Evolutionary conservation across 2,113 vertebrate species (phyloP), one percentile per base, ranked within the genome.

Genomic region (Dunckerocampus dactyliophorus): DNA sequence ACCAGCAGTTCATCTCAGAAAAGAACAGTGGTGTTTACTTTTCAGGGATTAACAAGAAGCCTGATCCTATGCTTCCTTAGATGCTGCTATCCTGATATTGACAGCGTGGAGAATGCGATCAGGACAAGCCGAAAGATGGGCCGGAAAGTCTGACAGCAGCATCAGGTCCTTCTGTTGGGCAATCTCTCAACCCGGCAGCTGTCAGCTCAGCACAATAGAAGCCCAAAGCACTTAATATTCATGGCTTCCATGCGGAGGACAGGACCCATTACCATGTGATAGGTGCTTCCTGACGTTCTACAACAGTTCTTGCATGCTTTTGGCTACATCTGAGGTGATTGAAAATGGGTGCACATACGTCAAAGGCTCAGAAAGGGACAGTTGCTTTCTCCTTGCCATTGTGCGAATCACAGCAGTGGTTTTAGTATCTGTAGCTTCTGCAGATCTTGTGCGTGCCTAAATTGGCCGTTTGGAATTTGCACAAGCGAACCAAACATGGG

Each of bases 151-250:
- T 72, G 82, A 82, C 74, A 54, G 77, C 61, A 20, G 51, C 64
- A 54, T 80, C 76, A 52, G 56, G 77, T 71, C 74, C 64, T 24
- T 62, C 59, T 79, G 66, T 55, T 68, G 8, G 19, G 62, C 76
- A 74, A 79, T 85, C 74, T 80, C 74, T 80, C 75, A 61, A 46
- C 82, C 72, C 65, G 65, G 81, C 63, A 65, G 71, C 61, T 79
- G 81, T 83, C 82, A 64, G 19, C 65, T 69, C 69, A 61, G 77
- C 84, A 84, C 83, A 87, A 82, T 55, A 43, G 71, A 73, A 51
- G 55, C 54, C 42, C 45, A 52, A 68, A 74, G 72, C 65, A 48
- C 39, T 13, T 66, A 69, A 74, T 80, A 82, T 87, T 82, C 80
- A 82, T 79, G 73, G 71, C 43, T 80, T 72, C 61, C 61, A 62